Base-by-base conservation (phyloP, 2,113 vertebrate genomes). In the Trogon surrucura region DNA sequence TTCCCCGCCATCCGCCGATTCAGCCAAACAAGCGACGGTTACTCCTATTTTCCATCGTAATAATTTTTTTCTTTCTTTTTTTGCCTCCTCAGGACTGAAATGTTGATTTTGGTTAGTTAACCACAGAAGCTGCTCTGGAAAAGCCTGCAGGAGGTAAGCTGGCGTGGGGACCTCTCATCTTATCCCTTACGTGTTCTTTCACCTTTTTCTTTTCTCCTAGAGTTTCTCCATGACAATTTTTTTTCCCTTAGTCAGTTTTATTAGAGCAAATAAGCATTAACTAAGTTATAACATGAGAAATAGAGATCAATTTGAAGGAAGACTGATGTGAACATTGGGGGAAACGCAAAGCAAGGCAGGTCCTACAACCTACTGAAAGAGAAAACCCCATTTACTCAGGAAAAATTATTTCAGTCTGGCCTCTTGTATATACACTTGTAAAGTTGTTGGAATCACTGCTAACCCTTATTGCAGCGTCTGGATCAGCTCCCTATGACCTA, bases 1-100 rank as follows among this genome's bases (percentile, higher is more conserved):
- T 30, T 64, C 22, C 88, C 53, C 48, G 32, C 7, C 30, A 58
- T 8, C 27, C 0, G 0, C 75, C 38, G 51, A 11, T 65, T 32
- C 47, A 38, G 27, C 41, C 36, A 5, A 4, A 2, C 16, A 22
- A 32, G 13, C 0, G 0, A 32, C 0, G 0, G 11, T 16, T 51
- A 29, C 2, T 75, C 19, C 18, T 2, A 3, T 64, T 80, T 65
- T 44, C 57, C 18, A 13, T 78, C 13, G 41, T 41, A 41, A 23
- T 4, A 6, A 23, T 9, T 73, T 22, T n/a, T 51, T 38, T 41
- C 13, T 6, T 62, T 13, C 1, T 5, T 18, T 26, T 27, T 23
- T 2, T 3, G 5, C 2, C 17, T 21, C 16, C 17, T 13, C 41
- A 86, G 86, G 54, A 29, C 29, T 38, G 44, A 61, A 10, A 7